These are phyloP conservation scores for Bilobella aurantiaca DNA, from an alignment of 1,140 invertebrate species.

Conservation along the genomic window DNA sequence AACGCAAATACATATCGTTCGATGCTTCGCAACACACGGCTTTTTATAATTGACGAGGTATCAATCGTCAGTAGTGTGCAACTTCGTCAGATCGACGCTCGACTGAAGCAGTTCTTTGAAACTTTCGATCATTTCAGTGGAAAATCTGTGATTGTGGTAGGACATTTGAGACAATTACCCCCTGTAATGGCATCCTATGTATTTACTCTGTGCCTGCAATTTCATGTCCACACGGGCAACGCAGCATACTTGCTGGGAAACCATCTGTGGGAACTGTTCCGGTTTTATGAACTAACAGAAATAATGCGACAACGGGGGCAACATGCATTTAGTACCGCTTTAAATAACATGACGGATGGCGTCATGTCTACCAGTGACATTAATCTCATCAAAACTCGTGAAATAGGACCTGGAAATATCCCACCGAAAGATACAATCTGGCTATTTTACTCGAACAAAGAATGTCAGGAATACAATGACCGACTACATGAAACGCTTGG, in stretches of 20 bases:
- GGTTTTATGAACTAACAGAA: slow-evolving; percentile 9
- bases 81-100: slow-evolving; percentile 34
- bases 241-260: neutral
- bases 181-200: slow-evolving; percentile 22
- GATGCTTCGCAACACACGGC: slow-evolving; percentile 33
- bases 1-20: slow-evolving; percentile 29
- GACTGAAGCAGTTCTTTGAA: slow-evolving; percentile 38
- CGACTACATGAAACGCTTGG: neutral
- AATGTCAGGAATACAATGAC: neutral
- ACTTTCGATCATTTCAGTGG: slow-evolving; percentile 32
- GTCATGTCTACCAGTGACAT: slow-evolving; percentile 6
- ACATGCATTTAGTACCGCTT: neutral
- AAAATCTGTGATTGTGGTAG: slow-evolving; percentile 29
- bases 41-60: slow-evolving; percentile 41
- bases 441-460: slow-evolving; percentile 1
- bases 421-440: neutral
- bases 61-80: slow-evolving; percentile 38
- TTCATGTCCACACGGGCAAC: neutral
- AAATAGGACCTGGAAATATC: neutral
- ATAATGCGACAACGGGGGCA: slow-evolving; percentile 20
- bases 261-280: slow-evolving; percentile 6
- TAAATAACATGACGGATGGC: slow-evolving; percentile 21
- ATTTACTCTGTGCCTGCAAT: slow-evolving; percentile 12
- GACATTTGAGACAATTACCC: slow-evolving; percentile 35
- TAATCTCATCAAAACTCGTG: neutral